Evolutionary conservation across 2,888 invertebrate genomes (phyloP).

Genomic region (Poecilus cupreus): DNA sequence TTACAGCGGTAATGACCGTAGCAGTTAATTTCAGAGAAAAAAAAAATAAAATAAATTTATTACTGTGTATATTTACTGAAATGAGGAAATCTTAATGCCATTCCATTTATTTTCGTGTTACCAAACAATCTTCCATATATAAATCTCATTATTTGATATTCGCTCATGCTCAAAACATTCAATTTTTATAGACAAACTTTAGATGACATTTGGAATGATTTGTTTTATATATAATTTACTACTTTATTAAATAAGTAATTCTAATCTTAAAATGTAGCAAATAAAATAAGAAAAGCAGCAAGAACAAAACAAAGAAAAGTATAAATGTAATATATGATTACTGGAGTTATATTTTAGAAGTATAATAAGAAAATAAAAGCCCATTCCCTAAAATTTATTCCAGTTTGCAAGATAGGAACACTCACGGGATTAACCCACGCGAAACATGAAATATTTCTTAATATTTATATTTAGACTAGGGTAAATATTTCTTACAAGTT

Average conservation of each 20-base stretch:
- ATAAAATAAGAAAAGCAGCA: background rate
- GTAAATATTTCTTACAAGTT: background rate
- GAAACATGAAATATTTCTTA: conserved; percentile 9
- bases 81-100: background rate
- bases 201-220: background rate
- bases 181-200: background rate
- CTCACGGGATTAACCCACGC: conserved; percentile 1
- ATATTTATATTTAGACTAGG: background rate
- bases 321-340: background rate
- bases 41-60: too few relatives aligned
- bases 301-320: background rate
- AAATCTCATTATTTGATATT: background rate
- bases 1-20: too few relatives aligned
- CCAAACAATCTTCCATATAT: background rate
- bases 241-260: background rate
- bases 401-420: background rate
- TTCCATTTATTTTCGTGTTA: background rate
- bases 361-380: background rate
- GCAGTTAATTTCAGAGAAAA: too few relatives aligned
- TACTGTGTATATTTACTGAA: background rate
- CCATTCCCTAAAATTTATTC: background rate
- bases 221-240: background rate
- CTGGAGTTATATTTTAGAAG: background rate
- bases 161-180: conserved; percentile 18
- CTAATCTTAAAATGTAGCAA: background rate